Base-by-base conservation (phyloP, 2,888 invertebrate species). In the Nasonovia ribisnigri region DNA sequence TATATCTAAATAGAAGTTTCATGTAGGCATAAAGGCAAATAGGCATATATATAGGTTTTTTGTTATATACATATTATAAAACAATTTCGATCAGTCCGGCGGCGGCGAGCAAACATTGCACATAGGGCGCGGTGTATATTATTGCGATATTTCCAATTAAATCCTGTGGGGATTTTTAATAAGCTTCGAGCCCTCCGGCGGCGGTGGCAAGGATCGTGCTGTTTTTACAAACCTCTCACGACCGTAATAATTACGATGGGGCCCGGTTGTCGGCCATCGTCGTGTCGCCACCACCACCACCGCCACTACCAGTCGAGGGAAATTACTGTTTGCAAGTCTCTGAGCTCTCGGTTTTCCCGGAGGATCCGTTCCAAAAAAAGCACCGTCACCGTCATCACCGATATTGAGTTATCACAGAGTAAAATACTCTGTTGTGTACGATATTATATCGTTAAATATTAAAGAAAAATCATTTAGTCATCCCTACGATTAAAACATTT, bases 91-190 rank as follows among this genome's bases (percentile, higher is more conserved):
- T 16, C 86, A 46, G 86, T 86, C 43, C 46, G 29, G 46, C 46
- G 43, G 36, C 46, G 29, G 46, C 46, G 29, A 29, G 46, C 86
- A 86, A 86, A 86, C 86, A 86, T 29, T 20, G 46, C n/a, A 20
- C 60, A 43, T 42, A 43, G 5, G 8, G 43, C 16, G 60, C n/a
- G 57, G 51, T 43, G 89, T 67, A 46, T 67, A 48, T 46, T 84
- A 84, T 84, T 86, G 91, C 91, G 24, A 91, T 91, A 91, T 91
- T 91, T 92, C 88, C 92, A 88, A 92, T 92, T 92, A 92, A 92
- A 92, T 88, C 88, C 88, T 88, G 51, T 43, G 24, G 67, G 88
- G 92, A 77, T 92, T 92, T 92, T 92, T 92, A 88, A 92, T 92
- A 92, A 92, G 88, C 67, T 92, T 51, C 67, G 54, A 57, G 92